Evolutionary conservation across 2,888 invertebrate species (phyloP), one percentile per base, ranked within the genome.

Genomic region (Terebella lapidaria): DNA sequence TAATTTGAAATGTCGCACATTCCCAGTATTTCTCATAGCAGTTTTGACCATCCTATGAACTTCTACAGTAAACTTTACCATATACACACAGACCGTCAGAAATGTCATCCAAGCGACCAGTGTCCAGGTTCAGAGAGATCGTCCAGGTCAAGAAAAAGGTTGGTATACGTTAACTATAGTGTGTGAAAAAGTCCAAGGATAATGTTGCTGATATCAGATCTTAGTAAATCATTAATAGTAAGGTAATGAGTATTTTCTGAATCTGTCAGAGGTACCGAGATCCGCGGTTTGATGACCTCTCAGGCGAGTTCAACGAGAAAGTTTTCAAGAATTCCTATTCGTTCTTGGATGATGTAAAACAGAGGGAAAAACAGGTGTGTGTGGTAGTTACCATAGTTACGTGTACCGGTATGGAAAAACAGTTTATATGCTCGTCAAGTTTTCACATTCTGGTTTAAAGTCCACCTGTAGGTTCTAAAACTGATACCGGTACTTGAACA

Each of bases 261-360:
- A n/a, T 10, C 22, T 49, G 10, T 5, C 58, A 65, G 62, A 49
- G 62, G 47, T 22, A 46, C 15, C 80, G 89, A 59, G 94, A 94
- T 84, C 94, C 94, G 0, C 85, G 94, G 67, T 94, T 93, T 83
- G 93, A 94, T 76, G 87, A 88, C 25, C 83, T 90, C 0, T 91
- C 91, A 71, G 94, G 94, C 2, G 84, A 85, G 53, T 93, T 87
- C 78, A 86, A 90, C 74, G 76, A 88, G 57, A 86, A 87, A 69
- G 74, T 84, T 26, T 94, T 93, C 75, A 86, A 87, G 59, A 84
- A 86, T 59, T 86, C 90, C 71, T 94, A 92, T 73, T 84, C 86
- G 63, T 94, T 94, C 77, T 72, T 94, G 0, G 84, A 84, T 20
- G 86, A 90, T 27, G 81, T 92, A 1, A 86, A 87, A 22, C 81